A percentile compares a stretch with the other conserved stretches of the same genome.
Conservation (phyloP, 2,888 invertebrate genomes). For the Chrysina gloriosa region DNA sequence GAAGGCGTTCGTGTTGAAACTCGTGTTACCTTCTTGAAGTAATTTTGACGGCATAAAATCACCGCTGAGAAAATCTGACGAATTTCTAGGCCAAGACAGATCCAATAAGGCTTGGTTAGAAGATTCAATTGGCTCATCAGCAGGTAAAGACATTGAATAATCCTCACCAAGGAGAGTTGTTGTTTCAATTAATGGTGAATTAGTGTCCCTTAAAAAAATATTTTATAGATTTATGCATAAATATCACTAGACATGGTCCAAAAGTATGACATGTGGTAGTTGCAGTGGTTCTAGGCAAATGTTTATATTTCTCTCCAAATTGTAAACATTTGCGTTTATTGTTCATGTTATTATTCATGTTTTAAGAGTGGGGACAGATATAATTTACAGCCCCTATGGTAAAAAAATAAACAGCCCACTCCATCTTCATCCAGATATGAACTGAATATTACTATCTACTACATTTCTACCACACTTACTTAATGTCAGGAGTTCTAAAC, state of each 20-base stretch:
- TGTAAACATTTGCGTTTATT: no score
- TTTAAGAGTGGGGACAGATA: no score
- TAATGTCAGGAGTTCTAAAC: no score
- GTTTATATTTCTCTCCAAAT: no score
- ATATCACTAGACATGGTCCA: no score
- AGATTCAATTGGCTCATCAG: slow-evolving; percentile 47
- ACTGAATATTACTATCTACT: not conserved
- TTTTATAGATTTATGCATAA: not conserved
- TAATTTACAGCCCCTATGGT: no score
- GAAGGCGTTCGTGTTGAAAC: slow-evolving; percentile 55
- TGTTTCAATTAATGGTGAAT: slow-evolving; percentile 46
- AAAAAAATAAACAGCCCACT: no score
- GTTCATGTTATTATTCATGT: no score
- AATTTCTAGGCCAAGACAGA: slow-evolving; percentile 55
- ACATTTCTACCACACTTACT: no score
- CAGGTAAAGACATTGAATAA: slow-evolving; percentile 52
- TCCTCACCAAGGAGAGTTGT: slow-evolving; percentile 61
- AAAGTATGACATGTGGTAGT: no score
- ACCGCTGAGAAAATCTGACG: slow-evolving; percentile 55
- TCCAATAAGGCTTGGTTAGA: slow-evolving; percentile 58
- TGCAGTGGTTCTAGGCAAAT: no score
- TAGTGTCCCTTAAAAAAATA: slow-evolving; percentile 38
- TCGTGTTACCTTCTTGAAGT: slow-evolving; percentile 59
- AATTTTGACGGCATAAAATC: slow-evolving; percentile 63
- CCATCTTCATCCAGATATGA: slow-evolving; percentile 5